Base-by-base conservation (phyloP, 1,140 invertebrate genomes). In the Calycopis cecrops region DNA sequence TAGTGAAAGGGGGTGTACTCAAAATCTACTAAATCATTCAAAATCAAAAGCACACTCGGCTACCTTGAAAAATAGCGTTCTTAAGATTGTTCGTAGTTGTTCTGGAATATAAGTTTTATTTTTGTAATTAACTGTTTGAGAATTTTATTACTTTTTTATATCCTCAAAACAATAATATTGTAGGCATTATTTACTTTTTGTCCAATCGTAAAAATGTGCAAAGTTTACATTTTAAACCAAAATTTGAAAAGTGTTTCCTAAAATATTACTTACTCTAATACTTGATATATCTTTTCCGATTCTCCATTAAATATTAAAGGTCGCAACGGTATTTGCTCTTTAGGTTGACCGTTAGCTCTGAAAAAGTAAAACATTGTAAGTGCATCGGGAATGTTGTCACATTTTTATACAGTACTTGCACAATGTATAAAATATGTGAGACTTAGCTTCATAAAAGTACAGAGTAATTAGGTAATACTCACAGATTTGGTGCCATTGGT, bases 281-380 rank as follows among this genome's bases (percentile, higher is more conserved):
- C 89, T 88, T 90, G 89, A 64, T 91, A 91, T 68, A 89, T 90
- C 69, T 88, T 90, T 48, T 91, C 89, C 33, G 89, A 86, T 70
- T 92, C 92, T 21, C 91, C 91, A 68, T 92, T 93, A 50, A 93
- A 89, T 64, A 92, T 90, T 35, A 96, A 85, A 21, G 94, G 93
- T 58, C 93, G 88, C 66, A 96, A 80, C 14, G 94, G 94, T 75
- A 96, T 95, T 67, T 91, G 92, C 70, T 95, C 94, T 70, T 85
- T 86, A 1, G 81, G 75, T 63, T 86, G 83, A 54, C 83, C 83
- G 37, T 86, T 86, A 17, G 81, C 78, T 54, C 83, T 86, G 60
- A 48, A 73, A 61, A 16, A 57, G n/a, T 49, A 52, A 54, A 57
- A 57, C 18, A 9, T 0, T n/a, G 11, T 35, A 35, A 55, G 37